A percentile compares a stretch with the other conserved stretches of the same genome.
Conservation (phyloP, 2,113 vertebrate species). For the Manacus vitellinus region DNA sequence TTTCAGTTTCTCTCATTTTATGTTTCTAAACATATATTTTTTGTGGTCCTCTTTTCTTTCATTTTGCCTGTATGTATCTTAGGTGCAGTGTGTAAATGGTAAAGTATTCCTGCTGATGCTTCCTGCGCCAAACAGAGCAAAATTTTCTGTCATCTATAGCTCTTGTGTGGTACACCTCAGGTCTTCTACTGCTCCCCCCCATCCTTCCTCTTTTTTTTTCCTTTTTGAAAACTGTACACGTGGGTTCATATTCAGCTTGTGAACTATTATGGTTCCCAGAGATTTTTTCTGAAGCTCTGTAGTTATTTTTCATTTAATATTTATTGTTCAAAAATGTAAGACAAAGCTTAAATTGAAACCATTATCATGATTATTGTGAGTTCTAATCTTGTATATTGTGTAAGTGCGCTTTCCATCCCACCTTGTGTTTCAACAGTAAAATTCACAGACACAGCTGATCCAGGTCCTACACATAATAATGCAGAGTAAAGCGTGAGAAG, state of each 20-base stretch:
- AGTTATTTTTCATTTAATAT: background rate
- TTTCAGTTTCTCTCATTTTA: background rate
- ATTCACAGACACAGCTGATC: background rate
- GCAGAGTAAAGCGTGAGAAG: accelerated
- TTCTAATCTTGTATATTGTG: background rate
- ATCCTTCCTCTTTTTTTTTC: background rate
- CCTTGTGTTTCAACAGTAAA: background rate
- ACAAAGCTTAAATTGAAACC: background rate
- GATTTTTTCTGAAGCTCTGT: background rate
- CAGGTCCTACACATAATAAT: background rate
- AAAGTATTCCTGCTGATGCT: background rate
- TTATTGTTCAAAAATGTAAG: background rate
- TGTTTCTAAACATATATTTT: background rate
- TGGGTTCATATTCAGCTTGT: background rate
- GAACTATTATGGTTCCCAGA: background rate
- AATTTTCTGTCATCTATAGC: background rate
- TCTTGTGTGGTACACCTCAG: background rate
- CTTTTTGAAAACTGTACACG: background rate
- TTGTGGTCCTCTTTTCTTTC: background rate
- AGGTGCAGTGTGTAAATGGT: background rate
- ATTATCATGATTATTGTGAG: background rate
- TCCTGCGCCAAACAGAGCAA: background rate
- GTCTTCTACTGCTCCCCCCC: background rate
- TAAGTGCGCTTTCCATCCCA: background rate
- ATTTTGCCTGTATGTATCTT: background rate